phyloP scores from a whole-genome alignment of 2,888 invertebrate genomes.

The Colostygia pectinataria region DNA sequence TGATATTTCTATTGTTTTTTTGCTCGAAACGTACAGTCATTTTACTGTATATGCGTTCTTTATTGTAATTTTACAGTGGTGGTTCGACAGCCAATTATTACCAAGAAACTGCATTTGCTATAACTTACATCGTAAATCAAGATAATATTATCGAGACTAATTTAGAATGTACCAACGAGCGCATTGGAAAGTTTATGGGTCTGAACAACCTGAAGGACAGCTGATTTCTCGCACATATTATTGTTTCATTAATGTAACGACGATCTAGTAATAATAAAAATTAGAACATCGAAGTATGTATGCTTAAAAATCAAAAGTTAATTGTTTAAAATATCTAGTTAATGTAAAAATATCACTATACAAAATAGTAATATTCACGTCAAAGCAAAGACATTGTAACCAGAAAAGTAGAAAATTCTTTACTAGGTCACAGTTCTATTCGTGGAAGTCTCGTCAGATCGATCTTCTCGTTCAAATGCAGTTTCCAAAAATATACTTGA shows the following conservation, averaged over 20 bases:
- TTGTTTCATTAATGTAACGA: too few relatives aligned
- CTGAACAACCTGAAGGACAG: conserved; percentile 49
- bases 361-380: too few relatives aligned
- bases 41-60: neutral
- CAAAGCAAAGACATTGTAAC: neutral
- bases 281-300: neutral
- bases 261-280: too few relatives aligned
- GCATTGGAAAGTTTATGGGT: conserved; percentile 50
- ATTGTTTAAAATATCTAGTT: too few relatives aligned
- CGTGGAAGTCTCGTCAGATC: conserved; percentile 43
- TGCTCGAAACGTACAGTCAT: neutral
- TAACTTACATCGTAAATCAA: conserved; percentile 11
- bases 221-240: conserved; percentile 42
- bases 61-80: neutral
- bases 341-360: too few relatives aligned
- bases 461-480: conserved; percentile 54
- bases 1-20: neutral
- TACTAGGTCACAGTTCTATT: conserved; percentile 33
- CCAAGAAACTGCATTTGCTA: conserved; percentile 4
- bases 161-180: conserved; percentile 39
- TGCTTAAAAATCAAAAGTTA: too few relatives aligned
- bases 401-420: conserved; percentile 31
- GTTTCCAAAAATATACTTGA: conserved; percentile 48
- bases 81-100: neutral
- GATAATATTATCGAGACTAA: conserved; percentile 37